Evolutionary conservation across 2,797 vertebrate genomes (phyloP).

Genomic region (Sebastes glaucus): DNA sequence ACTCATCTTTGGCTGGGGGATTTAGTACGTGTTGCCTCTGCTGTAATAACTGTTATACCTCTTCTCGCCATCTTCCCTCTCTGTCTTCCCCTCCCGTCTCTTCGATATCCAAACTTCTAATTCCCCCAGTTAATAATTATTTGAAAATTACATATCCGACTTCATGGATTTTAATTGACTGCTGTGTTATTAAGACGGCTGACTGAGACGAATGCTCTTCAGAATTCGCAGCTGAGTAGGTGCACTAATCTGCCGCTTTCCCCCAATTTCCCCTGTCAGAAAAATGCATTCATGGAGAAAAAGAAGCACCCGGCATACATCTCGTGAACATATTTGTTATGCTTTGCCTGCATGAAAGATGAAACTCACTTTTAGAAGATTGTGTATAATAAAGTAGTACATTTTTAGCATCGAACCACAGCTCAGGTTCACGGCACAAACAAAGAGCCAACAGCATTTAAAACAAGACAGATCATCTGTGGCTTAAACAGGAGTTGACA

Average conservation of each 20-base stretch:
- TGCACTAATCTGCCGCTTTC: slow-evolving; percentile 48
- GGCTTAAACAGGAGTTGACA: slow-evolving; percentile 61
- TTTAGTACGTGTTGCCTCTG: slow-evolving; percentile 41
- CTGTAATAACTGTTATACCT: slow-evolving; percentile 35
- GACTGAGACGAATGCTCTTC: slow-evolving; percentile 50
- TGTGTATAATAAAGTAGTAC: slow-evolving; percentile 21
- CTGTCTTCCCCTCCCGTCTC: slow-evolving; percentile 7
- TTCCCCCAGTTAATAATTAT: slow-evolving; percentile 63
- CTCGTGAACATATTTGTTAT: slow-evolving; percentile 39
- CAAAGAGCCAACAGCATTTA: slow-evolving; percentile 49
- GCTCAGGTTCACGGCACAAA: slow-evolving; percentile 37
- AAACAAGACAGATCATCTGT: slow-evolving; percentile 49
- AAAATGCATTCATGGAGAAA: slow-evolving; percentile 49
- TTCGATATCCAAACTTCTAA: slow-evolving; percentile 41
- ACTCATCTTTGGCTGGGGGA: slow-evolving; percentile 59
- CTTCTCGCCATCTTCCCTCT: neutral
- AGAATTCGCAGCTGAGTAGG: slow-evolving; percentile 48
- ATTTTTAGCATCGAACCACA: slow-evolving; percentile 28
- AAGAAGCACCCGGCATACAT: slow-evolving; percentile 32
- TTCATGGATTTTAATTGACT: slow-evolving; percentile 68
- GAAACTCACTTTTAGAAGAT: slow-evolving; percentile 19
- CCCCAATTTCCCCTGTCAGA: slow-evolving; percentile 40
- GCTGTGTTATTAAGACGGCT: slow-evolving; percentile 55
- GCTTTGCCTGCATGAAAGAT: slow-evolving; percentile 20
- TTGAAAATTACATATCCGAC: slow-evolving; percentile 65